These are phyloP conservation scores for Pomatorhinus ruficollis DNA, from an alignment of 2,113 vertebrate species.

Conservation along the genomic window DNA sequence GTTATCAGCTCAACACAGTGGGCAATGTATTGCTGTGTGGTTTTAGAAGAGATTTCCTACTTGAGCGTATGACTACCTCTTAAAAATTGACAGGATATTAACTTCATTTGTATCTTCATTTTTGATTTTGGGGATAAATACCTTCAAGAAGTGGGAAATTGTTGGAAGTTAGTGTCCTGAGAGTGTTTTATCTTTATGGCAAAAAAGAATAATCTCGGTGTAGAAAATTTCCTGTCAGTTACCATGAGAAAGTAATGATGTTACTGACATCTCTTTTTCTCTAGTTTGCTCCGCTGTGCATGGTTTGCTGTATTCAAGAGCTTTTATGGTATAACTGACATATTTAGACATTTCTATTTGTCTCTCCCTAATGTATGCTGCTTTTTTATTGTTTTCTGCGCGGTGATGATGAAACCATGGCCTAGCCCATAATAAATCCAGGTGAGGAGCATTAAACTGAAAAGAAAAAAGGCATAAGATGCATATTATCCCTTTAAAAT, in stretches of 20 bases:
- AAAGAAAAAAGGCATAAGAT: not conserved
- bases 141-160: not conserved
- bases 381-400: not conserved
- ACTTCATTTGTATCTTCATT: not conserved
- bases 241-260: not conserved
- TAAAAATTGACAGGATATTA: not conserved
- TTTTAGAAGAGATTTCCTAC: not conserved
- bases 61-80: not conserved
- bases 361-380: not conserved
- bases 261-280: not conserved
- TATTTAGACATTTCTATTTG: not conserved
- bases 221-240: not conserved
- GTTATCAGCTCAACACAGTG: not conserved
- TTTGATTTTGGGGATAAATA: not conserved
- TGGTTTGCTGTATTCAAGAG: not conserved
- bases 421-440: not conserved
- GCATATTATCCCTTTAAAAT: not conserved
- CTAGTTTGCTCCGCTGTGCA: not conserved
- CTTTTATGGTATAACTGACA: not conserved
- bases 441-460: not conserved
- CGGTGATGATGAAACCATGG: not conserved
- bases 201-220: not conserved
- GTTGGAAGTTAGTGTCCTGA: not conserved
- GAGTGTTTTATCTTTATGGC: not conserved
- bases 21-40: not conserved